Percentiles rank a stretch among this genome's conserved stretches.
Conservation (phyloP, 1,140 invertebrate genomes). For the Wasmannia auropunctata region DNA sequence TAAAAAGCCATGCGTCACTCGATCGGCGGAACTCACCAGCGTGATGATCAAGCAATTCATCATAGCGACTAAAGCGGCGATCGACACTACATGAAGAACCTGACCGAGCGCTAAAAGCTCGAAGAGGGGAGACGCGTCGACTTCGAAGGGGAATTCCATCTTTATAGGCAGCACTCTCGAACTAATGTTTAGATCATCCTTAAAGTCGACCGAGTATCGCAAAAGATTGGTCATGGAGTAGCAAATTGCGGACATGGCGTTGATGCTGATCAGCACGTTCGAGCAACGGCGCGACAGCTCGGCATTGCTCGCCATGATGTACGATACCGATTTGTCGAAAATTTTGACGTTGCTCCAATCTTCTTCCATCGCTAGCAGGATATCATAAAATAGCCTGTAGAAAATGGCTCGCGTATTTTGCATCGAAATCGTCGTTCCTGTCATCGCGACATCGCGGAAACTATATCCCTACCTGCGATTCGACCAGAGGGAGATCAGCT, state of each 20-base stretch:
- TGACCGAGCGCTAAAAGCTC: conserved; percentile 36
- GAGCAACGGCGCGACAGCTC: conserved; percentile 47
- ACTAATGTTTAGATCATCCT: not conserved
- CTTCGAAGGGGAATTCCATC: conserved; percentile 61
- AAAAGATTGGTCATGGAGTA: not conserved
- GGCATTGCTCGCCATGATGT: conserved; percentile 34
- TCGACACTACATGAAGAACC: conserved; percentile 14
- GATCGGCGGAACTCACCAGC: conserved; percentile 34
- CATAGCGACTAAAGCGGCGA: not conserved
- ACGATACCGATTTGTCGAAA: not conserved
- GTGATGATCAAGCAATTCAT: conserved; percentile 50
- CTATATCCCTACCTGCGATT: conserved; percentile 46
- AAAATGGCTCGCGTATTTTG: not conserved
- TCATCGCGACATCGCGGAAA: not conserved
- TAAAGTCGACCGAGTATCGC: not conserved
- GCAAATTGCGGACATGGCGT: not conserved
- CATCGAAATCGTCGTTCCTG: not conserved
- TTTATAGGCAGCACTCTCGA: conserved; percentile 44
- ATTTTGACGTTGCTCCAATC: conserved; percentile 38
- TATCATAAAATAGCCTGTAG: conserved; percentile 50
- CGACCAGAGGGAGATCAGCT: conserved; percentile 59
- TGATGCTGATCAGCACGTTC: conserved; percentile 46
- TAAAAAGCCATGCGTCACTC: not conserved
- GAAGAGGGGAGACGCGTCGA: conserved; percentile 30
- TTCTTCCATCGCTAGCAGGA: conserved; percentile 28